A percentile compares a stretch with the other conserved stretches of the same genome.
phyloP scores from a whole-genome alignment of 2,888 invertebrate genomes.

The Artemia sinica region DNA sequence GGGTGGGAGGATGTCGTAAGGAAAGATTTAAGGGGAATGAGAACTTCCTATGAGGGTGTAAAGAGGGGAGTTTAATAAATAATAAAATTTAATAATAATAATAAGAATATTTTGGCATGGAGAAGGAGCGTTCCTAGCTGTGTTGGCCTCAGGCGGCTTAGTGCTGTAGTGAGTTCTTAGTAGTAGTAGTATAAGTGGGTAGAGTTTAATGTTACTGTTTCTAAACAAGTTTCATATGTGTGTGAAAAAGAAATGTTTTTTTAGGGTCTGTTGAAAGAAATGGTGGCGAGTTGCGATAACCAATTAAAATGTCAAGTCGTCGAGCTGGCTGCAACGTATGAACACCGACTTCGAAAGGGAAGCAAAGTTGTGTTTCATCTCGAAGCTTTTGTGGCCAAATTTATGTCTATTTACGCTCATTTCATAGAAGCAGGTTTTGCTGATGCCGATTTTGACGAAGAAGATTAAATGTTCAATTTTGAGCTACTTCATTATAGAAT shows the following conservation, averaged over 20 bases:
- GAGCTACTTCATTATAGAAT: no score
- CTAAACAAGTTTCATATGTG: background rate
- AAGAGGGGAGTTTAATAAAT: no score
- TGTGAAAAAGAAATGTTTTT: conserved; percentile 23
- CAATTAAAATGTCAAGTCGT: conserved; percentile 69
- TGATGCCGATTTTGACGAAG: conserved; percentile 27
- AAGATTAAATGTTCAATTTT: background rate
- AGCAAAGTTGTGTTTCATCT: conserved; percentile 89
- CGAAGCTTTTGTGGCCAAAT: conserved; percentile 89
- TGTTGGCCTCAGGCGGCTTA: no score
- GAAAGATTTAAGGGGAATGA: no score
- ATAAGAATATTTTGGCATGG: no score
- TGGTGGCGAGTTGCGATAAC: conserved; percentile 76
- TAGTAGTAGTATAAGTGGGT: no score
- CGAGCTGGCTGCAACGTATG: conserved; percentile 68
- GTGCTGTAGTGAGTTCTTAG: no score
- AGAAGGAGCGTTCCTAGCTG: no score
- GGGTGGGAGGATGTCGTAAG: no score
- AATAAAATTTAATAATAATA: no score
- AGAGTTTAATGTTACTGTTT: no score
- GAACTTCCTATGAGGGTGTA: no score
- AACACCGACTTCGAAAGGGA: conserved; percentile 77
- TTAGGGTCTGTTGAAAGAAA: conserved; percentile 55
- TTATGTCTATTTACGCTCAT: conserved; percentile 83
- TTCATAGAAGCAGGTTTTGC: conserved; percentile 57